These are phyloP conservation scores for Cydia pomonella DNA, from an alignment of 1,140 invertebrate species.

Conservation along the genomic window DNA sequence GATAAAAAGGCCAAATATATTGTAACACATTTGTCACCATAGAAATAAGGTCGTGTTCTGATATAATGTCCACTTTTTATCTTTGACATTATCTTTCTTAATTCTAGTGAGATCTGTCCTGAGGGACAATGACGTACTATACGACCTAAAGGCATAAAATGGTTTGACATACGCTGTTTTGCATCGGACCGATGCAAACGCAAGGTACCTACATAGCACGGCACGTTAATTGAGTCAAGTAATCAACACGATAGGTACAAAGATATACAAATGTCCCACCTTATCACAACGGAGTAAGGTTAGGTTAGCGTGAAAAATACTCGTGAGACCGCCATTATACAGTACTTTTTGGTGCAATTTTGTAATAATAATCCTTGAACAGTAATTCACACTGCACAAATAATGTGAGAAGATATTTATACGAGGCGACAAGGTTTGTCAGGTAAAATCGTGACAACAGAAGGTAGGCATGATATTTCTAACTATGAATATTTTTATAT, in stretches of 20 bases:
- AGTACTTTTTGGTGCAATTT: not conserved
- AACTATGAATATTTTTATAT: no score
- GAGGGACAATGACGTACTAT: not conserved
- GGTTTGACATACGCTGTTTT: not conserved
- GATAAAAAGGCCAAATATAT: no score
- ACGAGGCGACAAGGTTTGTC: not conserved
- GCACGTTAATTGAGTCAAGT: slow-evolving; percentile 26
- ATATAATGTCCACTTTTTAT: no score
- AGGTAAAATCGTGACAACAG: not conserved
- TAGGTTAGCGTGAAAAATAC: not conserved
- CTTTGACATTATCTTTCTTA: no score
- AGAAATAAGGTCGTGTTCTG: no score
- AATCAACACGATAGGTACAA: not conserved
- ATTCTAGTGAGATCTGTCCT: no score
- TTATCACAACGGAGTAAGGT: not conserved
- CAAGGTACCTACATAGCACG: slow-evolving; percentile 1
- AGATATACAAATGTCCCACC: not conserved
- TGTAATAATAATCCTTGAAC: slow-evolving; percentile 13
- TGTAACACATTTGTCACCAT: no score
- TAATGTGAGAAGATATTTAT: not conserved
- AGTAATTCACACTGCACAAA: not conserved
- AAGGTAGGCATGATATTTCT: no score
- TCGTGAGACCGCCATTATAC: not conserved
- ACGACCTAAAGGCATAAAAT: not conserved
- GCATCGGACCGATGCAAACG: not conserved